These are phyloP conservation scores for Macrotrachela quadricornifera DNA, from an alignment of 1,140 invertebrate species.

Conservation along the genomic window DNA sequence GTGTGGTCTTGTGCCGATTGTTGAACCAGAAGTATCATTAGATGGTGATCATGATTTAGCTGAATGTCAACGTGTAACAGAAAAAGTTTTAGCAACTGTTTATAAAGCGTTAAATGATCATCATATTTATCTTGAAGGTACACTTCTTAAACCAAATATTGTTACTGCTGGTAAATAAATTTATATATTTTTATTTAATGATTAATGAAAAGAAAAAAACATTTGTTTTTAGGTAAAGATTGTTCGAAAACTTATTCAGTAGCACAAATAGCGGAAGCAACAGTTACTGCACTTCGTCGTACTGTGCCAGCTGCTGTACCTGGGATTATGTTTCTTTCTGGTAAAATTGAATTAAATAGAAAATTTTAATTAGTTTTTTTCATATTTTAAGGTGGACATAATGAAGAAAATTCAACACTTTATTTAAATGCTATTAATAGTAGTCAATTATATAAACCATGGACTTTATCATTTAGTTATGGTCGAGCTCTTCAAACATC, in stretches of 20 bases:
- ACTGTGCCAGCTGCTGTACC: conserved; percentile 64
- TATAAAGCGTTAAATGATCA: conserved; percentile 94
- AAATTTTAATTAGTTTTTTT: conserved; percentile 12
- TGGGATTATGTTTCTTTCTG: conserved; percentile 32
- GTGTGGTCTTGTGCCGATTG: conserved; percentile 82
- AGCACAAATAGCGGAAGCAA: conserved; percentile 53
- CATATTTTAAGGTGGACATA: conserved; percentile 77
- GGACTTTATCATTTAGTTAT: conserved; percentile 76
- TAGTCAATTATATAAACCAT: conserved; percentile 46
- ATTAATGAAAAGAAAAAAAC: no score
- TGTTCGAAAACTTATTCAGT: conserved; percentile 46
- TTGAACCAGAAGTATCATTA: conserved; percentile 75
- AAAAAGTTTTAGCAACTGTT: conserved; percentile 60
- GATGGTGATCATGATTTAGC: conserved; percentile 78
- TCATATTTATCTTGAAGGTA: conserved; percentile 89
- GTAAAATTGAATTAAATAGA: not conserved
- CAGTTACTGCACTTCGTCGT: conserved; percentile 62
- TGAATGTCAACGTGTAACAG: conserved; percentile 46
- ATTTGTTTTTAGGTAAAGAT: conserved; percentile 43
- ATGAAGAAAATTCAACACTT: conserved; percentile 71
- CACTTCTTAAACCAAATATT: conserved; percentile 95
- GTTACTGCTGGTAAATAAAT: conserved; percentile 57
- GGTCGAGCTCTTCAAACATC: conserved; percentile 59
- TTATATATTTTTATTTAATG: no score
- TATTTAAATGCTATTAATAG: conserved; percentile 77